A percentile compares a stretch with the other conserved stretches of the same genome.
phyloP scores from a whole-genome alignment of 2,888 invertebrate genomes.

The Tortricodes alternella region DNA sequence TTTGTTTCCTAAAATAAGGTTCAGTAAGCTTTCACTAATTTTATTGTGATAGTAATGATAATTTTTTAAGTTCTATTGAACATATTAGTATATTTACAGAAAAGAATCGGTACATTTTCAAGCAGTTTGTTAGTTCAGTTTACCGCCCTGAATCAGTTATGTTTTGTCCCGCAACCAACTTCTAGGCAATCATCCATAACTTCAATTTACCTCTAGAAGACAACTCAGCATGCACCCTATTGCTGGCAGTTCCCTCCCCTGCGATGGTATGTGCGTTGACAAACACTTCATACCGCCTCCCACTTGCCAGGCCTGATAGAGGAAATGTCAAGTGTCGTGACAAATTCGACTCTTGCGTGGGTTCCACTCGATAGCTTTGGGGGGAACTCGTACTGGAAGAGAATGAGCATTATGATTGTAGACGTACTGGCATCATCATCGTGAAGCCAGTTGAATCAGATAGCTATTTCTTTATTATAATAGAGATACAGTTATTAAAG shows the following conservation, averaged over 20 bases:
- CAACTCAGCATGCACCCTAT: slow-evolving; percentile 55
- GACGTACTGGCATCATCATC: background rate
- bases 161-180: too few relatives aligned
- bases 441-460: background rate
- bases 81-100: too few relatives aligned
- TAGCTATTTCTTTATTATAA: too few relatives aligned
- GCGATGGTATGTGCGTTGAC: slow-evolving; percentile 84
- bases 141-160: too few relatives aligned
- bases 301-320: slow-evolving; percentile 71
- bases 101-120: too few relatives aligned
- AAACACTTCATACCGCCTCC: slow-evolving; percentile 83
- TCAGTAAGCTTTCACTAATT: too few relatives aligned
- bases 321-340: slow-evolving; percentile 68
- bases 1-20: too few relatives aligned
- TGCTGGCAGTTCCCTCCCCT: slow-evolving; percentile 80
- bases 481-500: too few relatives aligned
- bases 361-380: slow-evolving; percentile 64
- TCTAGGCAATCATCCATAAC: background rate
- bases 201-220: slow-evolving; percentile 57
- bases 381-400: slow-evolving; percentile 62
- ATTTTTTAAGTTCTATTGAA: too few relatives aligned
- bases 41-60: too few relatives aligned
- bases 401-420: background rate
- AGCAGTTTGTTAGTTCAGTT: too few relatives aligned
- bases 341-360: slow-evolving; percentile 49